Percentiles rank a stretch among this genome's conserved stretches.
Evolutionary conservation across 2,888 invertebrate species (phyloP).

Genomic region (Lithophane semibrunnea): DNA sequence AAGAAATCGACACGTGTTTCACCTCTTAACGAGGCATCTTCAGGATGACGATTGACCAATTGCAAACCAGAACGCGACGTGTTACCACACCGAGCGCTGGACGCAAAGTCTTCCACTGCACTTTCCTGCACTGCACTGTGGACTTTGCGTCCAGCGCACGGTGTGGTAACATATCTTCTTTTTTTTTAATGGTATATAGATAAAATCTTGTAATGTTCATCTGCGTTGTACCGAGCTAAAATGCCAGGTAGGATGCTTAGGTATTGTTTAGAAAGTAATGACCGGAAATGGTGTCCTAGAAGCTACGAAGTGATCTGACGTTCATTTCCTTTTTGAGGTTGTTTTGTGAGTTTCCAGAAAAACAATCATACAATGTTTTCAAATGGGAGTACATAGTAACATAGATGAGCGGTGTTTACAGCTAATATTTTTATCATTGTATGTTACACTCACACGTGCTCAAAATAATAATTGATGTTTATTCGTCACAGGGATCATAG

Average conservation of each 20-base stretch:
- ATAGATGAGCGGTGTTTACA: not conserved
- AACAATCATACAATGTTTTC: conserved; percentile 36
- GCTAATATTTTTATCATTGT: not conserved
- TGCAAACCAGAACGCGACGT: too few species aligned
- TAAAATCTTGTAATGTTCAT: not conserved
- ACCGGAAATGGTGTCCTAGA: conserved; percentile 39
- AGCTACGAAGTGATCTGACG: conserved; percentile 4
- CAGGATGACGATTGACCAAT: too few species aligned
- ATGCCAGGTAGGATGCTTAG: not conserved
- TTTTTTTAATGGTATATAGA: not conserved
- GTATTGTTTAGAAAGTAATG: conserved; percentile 13
- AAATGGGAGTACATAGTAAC: conserved; percentile 1
- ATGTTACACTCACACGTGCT: not conserved
- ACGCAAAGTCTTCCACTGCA: too few species aligned
- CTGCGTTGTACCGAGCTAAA: not conserved
- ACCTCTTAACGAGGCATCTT: too few species aligned
- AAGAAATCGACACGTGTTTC: too few species aligned
- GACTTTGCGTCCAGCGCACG: too few species aligned
- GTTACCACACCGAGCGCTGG: too few species aligned
- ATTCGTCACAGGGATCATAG: conserved; percentile 26
- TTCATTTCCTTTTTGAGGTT: conserved; percentile 40
- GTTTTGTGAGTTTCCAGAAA: conserved; percentile 12
- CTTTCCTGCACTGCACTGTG: too few species aligned
- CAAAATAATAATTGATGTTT: conserved; percentile 26
- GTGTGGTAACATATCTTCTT: not conserved